Percentiles rank a stretch among this genome's conserved stretches.
Conservation (phyloP, 2,113 vertebrate species). For the Arvicanthis niloticus region DNA sequence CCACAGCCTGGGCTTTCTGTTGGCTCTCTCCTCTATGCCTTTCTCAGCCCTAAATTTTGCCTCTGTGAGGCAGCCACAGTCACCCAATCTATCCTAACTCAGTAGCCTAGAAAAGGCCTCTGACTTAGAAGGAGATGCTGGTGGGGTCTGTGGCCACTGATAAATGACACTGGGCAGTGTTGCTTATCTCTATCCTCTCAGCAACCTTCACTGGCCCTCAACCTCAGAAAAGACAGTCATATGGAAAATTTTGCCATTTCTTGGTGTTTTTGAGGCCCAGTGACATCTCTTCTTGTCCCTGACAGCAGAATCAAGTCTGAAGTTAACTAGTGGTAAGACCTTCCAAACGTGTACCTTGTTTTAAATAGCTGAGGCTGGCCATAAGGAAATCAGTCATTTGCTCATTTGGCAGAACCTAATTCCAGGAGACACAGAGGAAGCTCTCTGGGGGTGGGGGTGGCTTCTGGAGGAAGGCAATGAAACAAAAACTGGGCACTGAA, state of each 20-base stretch:
- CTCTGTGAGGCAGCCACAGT: background rate
- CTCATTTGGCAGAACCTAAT: slow-evolving; percentile 1
- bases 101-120: background rate
- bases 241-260: slow-evolving; percentile 18
- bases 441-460: background rate
- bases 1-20: background rate
- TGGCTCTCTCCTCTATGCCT: background rate
- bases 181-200: slow-evolving; percentile 2
- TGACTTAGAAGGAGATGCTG: background rate
- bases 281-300: background rate
- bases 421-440: background rate
- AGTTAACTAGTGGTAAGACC: background rate
- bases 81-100: background rate
- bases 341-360: background rate
- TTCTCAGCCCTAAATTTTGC: background rate
- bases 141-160: slow-evolving; percentile 45
- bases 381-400: background rate
- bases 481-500: background rate
- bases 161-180: slow-evolving; percentile 52
- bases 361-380: background rate
- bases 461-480: slow-evolving; percentile 6
- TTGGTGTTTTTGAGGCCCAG: background rate
- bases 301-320: background rate
- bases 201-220: background rate
- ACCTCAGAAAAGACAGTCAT: background rate